Percentiles rank a stretch among this genome's conserved stretches.
Conservation (phyloP, 2,113 vertebrate species). For the Oostethus manadensis region DNA sequence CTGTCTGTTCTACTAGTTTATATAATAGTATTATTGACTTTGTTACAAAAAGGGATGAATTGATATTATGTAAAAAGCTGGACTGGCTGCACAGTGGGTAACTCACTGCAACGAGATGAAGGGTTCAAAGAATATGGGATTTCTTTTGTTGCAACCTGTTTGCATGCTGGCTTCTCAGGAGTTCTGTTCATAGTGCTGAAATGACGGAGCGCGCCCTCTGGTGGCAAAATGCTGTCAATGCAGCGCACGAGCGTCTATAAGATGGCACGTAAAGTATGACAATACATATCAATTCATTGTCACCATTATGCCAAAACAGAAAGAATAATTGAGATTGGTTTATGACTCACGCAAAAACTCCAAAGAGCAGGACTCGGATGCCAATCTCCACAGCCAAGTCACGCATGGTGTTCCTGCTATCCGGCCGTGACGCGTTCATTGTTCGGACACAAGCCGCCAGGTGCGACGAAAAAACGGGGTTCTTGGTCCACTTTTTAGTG, state of each 20-base stretch:
- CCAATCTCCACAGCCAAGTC: slow-evolving; percentile 72
- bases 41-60: not conserved
- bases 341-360: slow-evolving; percentile 78
- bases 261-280: not conserved
- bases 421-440: slow-evolving; percentile 73
- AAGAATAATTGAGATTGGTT: not conserved
- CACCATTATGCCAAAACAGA: not conserved
- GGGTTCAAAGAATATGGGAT: not conserved
- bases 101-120: too few relatives aligned
- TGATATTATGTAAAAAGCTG: not conserved
- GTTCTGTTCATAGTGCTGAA: slow-evolving; percentile 29
- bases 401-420: slow-evolving; percentile 71
- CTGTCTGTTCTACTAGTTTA: not conserved
- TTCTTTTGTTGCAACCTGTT: slow-evolving; percentile 55
- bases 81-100: too few relatives aligned
- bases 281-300: not conserved
- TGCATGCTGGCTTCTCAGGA: not conserved
- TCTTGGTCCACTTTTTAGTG: slow-evolving; percentile 17
- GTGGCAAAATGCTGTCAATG: slow-evolving; percentile 13
- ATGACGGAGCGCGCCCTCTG: slow-evolving; percentile 29
- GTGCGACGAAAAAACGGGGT: not conserved
- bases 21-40: not conserved
- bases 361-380: slow-evolving; percentile 74
- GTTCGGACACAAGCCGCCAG: slow-evolving; percentile 40
- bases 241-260: slow-evolving; percentile 6